Base-by-base conservation (phyloP, 2,113 vertebrate species). In the Sinocyclocheilus rhinocerous region DNA sequence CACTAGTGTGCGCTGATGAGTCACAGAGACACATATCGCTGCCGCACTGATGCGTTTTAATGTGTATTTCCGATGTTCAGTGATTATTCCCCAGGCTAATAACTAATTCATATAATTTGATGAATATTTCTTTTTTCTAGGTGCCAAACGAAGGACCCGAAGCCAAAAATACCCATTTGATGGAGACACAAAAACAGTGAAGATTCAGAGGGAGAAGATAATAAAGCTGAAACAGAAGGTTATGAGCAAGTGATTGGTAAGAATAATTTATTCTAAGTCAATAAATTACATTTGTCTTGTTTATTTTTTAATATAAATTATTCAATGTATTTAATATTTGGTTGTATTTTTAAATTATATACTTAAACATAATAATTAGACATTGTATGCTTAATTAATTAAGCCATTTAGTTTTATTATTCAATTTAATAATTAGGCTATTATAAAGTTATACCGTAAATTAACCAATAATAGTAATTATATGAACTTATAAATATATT, bases 221-320 rank as follows among this genome's bases (percentile, higher is more conserved):
- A 79, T 29, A 4, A 82, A 69, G 85, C 82, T 45, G 55, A 84
- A 29, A 83, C 45, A 12, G 45, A 48, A 50, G 79, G 87, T 83
- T 85, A 52, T 13, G 42, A 76, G 87, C 48, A 88, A 83, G 87
- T 88, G 75, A 85, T 16, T 52, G 87, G 87, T 88, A 82, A 85
- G 94, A 92, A 93, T 24, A 0, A 33, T 8, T 1, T 15, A 4
- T 10, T 3, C 36, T 39, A 36, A 5, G 36, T 36, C 9, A 45
- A 45, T 42, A 42, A 9, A 52, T 16, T 55, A 45, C 0, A 45
- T 45, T 2, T 42, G 5, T 42, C 8, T 42, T 42, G 42, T 48
- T 12, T 48, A 48, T 48, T 10, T 45, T 39, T 6, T 39, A 39
- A 39, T 39, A 42, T 42, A 42, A 8, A 45, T 45, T 3, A 3